phyloP scores from a whole-genome alignment of 1,140 invertebrate genomes.

The Parapsyche elsis region DNA sequence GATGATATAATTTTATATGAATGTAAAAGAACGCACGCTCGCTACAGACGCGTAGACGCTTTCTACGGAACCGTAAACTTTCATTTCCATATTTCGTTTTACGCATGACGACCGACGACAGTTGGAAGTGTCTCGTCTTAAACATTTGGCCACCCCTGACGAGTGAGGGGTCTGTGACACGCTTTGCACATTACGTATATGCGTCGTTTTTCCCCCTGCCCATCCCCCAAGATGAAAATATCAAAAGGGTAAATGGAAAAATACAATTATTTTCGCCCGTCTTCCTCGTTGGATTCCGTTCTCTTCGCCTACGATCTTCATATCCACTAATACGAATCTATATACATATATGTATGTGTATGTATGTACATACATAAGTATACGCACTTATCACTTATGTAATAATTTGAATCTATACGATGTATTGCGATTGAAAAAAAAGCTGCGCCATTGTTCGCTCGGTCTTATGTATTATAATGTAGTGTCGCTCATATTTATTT shows the following conservation, averaged over 20 bases:
- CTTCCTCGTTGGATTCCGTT: not conserved
- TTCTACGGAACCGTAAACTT: no score
- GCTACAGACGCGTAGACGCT: no score
- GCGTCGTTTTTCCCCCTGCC: not conserved
- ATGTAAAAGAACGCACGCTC: no score
- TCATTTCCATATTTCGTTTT: not conserved
- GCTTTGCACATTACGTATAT: slow-evolving; percentile 26
- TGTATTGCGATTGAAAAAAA: no score
- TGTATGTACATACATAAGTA: not conserved
- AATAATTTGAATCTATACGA: no score
- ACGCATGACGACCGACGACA: not conserved
- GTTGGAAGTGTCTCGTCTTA: slow-evolving; percentile 7
- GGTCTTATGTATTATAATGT: not conserved
- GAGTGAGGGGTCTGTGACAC: not conserved
- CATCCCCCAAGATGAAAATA: not conserved
- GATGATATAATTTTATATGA: no score
- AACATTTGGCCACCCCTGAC: slow-evolving; percentile 19
- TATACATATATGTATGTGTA: not conserved
- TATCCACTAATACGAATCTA: not conserved
- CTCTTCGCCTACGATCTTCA: no score
- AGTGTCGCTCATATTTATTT: not conserved
- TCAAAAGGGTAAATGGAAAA: slow-evolving; percentile 30
- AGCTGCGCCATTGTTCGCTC: no score
- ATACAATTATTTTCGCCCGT: slow-evolving; percentile 16
- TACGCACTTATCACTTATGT: not conserved